Base-by-base conservation (phyloP, 2,888 invertebrate species). In the Cataglyphis albicans region DNA sequence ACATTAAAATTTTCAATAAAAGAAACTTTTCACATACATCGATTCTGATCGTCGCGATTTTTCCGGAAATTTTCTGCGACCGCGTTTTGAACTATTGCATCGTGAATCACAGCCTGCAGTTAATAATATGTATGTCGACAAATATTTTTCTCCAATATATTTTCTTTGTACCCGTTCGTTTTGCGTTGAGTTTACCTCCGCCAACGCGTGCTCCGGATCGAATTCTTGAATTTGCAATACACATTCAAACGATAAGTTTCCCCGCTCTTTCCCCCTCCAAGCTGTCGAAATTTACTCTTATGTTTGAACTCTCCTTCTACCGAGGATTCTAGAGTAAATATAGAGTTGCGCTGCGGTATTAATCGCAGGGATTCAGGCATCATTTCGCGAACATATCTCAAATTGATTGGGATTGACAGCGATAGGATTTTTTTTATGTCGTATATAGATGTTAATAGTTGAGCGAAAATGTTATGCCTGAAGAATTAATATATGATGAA, bases 241-340 rank as follows among this genome's bases (percentile, higher is more conserved):
- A 48, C 44, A 44, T 73, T 70, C 59, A 55, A 57, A 74, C 57
- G 78, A 83, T 84, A 61, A 82, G 44, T 52, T 18, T n/a, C n/a
- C n/a, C 3, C 7, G 2, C n/a, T 2, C 52, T n/a, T 52, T n/a
- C n/a, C 18, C 48, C 25, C 70, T 44, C 25, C 18, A 63, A 52
- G 48, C 55, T 48, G 29, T 48, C 64, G 78, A 59, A 85, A 85
- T 75, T 86, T 85, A 81, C 81, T 65, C 74, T 76, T 84, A 76
- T 80, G 88, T 88, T 88, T 88, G 85, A 81, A 86, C 84, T 85
- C 57, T 68, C 76, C 48, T 76, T 21, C 70, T 72, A 55, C 6
- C 7, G 63, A 35, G 15, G 10, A 72, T 76, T 52, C 59, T 35
- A 59, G 44, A 61, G 72, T 83, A 86, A 82, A 86, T 52, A 52